Evolutionary conservation across 2,113 vertebrate genomes (phyloP), one percentile per base, ranked within the genome.

Genomic region (Brachionichthys hirsutus): DNA sequence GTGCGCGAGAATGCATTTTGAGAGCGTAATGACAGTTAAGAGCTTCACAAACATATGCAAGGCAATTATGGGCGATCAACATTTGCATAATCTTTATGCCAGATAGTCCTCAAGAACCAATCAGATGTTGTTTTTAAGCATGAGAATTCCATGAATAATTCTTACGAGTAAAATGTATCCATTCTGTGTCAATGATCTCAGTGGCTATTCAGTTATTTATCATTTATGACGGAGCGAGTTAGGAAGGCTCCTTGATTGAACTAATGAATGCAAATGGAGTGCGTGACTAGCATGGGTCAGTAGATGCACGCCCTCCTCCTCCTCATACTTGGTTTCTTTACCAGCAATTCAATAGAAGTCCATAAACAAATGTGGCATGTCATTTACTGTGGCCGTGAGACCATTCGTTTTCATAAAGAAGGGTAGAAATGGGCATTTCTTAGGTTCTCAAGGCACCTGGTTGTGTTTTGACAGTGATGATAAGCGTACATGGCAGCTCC

Each of bases 401-500:
- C 62, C 68, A 85, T 88, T 85, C 74, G 87, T 90, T 88, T 85
- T 84, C 81, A 88, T 89, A 77, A 89, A 87, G 80, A 75, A 83
- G 76, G 69, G 50, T 73, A 85, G 80, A 80, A 88, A 86, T 82
- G 74, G 77, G 81, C 81, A 62, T 80, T 75, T 80, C 78, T 70
- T 66, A 70, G 81, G 68, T 71, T 62, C 67, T 67, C 47, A n/a
- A 69, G 67, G 80, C 77, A 87, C 86, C 83, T 86, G 83, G 70
- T 78, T 72, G 70, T 60, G 72, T 75, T 84, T 76, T 89, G 86
- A 87, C 85, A 87, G 85, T 91, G 90, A 90, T 16, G 69, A 77
- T 90, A 84, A 91, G 78, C 77, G 10, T 78, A 89, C 86, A 87
- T 90, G 90, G 85, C 90, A 91, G 85, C 81, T 87, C 85, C 89